Base-by-base conservation (phyloP, 2,113 vertebrate genomes). In the Psilopsiagon aymara region DNA sequence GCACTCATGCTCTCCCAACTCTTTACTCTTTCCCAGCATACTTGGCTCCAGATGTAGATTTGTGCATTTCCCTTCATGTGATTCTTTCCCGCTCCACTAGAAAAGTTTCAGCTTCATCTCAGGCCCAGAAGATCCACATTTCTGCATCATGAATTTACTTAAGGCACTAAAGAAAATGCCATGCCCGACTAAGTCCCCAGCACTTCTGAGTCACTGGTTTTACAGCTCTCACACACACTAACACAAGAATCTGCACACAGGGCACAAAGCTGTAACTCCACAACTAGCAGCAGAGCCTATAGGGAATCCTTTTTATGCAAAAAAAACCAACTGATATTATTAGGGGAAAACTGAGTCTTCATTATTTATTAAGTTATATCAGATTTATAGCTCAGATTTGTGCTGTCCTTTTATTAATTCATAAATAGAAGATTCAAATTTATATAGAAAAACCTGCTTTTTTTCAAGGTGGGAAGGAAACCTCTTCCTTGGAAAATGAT, bases 11-110 rank as follows among this genome's bases (percentile, higher is more conserved):
- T 92, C 86, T 76, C 86, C 60, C 88, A 80, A 20, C 82, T 71
- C 53, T 79, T 84, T 31, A 27, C 2, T n/a, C 92, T 69, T 96
- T 82, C 92, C 82, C 85, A 64, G 69, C 73, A 67, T 5, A 73
- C 79, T 90, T 92, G 90, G 90, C 88, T 93, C 90, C 95, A 96
- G 92, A 90, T 78, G 95, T 74, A 90, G 90, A 55, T 92, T 96
- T 92, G 73, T 90, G 93, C 77, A 47, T 87, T 95, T 94, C 83
- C 95, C 75, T 73, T 97, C 91, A 92, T 70, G 62, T 59, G 76
- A 94, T 93, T 94, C 95, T 95, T 95, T 85, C 88, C 85, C 74
- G 86, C 90, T 89, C 49, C 80, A 41, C 62, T 74, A 90, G 46
- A 89, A 90, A 92, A 43, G 24, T 64, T 90, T 94, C 93, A 64